A percentile compares a stretch with the other conserved stretches of the same genome.
Evolutionary conservation across 2,797 vertebrate species (phyloP).

Genomic region (Urocyon cinereoargenteus): DNA sequence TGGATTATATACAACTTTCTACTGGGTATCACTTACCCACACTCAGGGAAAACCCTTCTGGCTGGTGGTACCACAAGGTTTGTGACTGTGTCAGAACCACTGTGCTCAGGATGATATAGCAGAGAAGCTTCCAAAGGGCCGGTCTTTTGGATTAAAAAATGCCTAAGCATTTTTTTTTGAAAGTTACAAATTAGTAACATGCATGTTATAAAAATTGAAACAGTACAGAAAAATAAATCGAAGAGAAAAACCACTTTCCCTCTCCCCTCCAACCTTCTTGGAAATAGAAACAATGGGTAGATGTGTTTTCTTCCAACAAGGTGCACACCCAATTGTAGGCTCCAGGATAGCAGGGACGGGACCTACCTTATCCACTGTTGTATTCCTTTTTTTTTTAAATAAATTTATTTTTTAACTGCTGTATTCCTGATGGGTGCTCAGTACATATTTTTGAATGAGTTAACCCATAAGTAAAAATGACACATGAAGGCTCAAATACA

Average conservation of each 20-base stretch:
- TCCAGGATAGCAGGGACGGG: neutral
- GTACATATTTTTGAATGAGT: neutral
- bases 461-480: neutral
- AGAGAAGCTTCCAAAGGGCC: neutral
- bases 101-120: neutral
- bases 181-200: slow-evolving; percentile 58
- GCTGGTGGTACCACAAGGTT: neutral
- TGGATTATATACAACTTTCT: neutral
- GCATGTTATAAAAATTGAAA: slow-evolving; percentile 55
- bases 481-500: neutral
- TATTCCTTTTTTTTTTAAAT: neutral
- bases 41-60: neutral
- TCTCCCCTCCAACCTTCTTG: neutral
- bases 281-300: neutral
- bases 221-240: neutral
- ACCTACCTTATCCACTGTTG: neutral
- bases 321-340: neutral
- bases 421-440: neutral
- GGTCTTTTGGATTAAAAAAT: neutral
- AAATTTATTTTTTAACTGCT: neutral
- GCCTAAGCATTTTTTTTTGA: neutral
- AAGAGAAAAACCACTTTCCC: neutral
- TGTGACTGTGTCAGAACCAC: neutral
- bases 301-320: neutral
- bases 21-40: neutral